phyloP scores from a whole-genome alignment of 2,113 vertebrate genomes.

The Pachycephala philippinensis region DNA sequence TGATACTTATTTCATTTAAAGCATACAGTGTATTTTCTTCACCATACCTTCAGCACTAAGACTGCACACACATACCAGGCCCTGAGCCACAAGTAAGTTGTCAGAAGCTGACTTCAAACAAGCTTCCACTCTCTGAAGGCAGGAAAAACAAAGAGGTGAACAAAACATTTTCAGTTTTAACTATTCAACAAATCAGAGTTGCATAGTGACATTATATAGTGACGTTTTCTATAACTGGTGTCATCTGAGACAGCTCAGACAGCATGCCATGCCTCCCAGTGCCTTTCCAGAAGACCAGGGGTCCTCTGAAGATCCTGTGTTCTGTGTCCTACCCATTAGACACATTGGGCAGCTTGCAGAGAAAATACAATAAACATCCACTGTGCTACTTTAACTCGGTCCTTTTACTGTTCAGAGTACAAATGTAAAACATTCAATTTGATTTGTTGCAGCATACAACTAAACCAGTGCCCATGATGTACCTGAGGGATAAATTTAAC shows the following conservation, averaged over 20 bases:
- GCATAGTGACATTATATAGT: no score
- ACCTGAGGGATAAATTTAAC: constrained; percentile 55
- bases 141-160: neutral
- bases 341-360: neutral
- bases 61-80: neutral
- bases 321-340: neutral
- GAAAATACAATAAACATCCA: neutral
- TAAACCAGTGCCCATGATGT: constrained; percentile 80
- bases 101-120: neutral
- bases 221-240: neutral
- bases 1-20: neutral
- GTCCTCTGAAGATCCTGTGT: neutral
- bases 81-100: neutral
- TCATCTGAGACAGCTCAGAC: neutral
- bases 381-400: neutral
- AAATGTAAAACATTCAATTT: neutral
- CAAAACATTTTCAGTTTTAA: neutral
- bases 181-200: neutral
- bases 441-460: constrained; percentile 64
- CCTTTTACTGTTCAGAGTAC: neutral
- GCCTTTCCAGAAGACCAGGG: neutral
- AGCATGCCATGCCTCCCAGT: neutral
- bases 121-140: neutral
- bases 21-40: neutral
- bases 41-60: neutral